phyloP scores from a whole-genome alignment of 2,797 vertebrate genomes.

The Enteromius argenteus region DNA sequence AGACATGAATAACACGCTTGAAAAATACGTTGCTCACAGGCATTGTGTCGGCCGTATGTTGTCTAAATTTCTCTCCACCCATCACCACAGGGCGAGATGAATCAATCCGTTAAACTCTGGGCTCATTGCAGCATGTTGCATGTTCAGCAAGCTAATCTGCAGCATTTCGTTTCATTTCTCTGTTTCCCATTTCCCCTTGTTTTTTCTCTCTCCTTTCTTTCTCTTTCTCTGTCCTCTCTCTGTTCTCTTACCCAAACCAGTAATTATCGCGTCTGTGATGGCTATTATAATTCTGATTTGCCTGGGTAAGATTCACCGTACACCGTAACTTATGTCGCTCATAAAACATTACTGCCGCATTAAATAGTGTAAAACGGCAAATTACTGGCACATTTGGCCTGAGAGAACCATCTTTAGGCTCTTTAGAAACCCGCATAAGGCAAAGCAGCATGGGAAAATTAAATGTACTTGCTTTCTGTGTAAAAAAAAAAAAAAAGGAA shows the following conservation, averaged over 20 bases:
- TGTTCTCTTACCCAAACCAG: constrained; percentile 92
- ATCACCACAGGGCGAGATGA: constrained; percentile 39
- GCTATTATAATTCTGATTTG: constrained; percentile 99
- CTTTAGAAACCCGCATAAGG: constrained; percentile 11
- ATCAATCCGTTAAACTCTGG: constrained; percentile 38
- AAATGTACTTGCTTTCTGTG: constrained; percentile 19
- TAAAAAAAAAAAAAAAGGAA: constrained; percentile 1
- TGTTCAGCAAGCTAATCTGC: constrained; percentile 90
- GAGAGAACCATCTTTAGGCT: constrained; percentile 23
- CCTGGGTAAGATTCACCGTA: constrained; percentile 97
- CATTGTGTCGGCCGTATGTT: constrained; percentile 39
- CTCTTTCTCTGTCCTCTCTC: constrained; percentile 71
- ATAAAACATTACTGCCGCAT: constrained; percentile 54
- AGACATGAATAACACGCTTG: constrained; percentile 11
- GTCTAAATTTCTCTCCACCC: constrained; percentile 34
- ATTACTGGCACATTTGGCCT: constrained; percentile 44
- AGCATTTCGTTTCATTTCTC: constrained; percentile 84
- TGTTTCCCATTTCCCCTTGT: constrained; percentile 70
- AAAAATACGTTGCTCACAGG: constrained; percentile 25
- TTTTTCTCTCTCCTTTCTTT: constrained; percentile 24
- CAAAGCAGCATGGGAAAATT: constrained; percentile 23
- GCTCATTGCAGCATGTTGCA: constrained; percentile 89
- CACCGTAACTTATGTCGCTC: constrained; percentile 69
- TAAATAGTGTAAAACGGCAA: constrained; percentile 46
- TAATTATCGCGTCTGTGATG: constrained; percentile 99